Base-by-base conservation (phyloP, 92 coral and sea anemone species). In the Isaurus tuberculatus region DNA sequence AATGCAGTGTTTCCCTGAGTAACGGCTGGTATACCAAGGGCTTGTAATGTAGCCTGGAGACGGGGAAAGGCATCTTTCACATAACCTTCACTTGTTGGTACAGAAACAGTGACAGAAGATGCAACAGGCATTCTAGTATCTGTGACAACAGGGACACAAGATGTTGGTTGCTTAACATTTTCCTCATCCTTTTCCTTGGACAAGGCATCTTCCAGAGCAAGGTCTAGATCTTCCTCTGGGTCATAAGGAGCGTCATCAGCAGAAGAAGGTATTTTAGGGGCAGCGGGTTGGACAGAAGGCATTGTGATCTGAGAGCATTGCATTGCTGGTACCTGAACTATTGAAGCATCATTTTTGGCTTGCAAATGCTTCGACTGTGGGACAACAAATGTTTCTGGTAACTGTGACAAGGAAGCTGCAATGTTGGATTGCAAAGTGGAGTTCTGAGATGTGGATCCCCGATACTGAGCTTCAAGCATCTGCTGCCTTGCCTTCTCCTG, bases 151-250 rank as follows among this genome's bases (percentile, higher is more conserved):
- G 82, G 49, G 23, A 11, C 46, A 40, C 11, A 11, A 14, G 82
- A 23, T 3, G 55, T 23, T 13, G 69, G 28, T 28, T 57, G 70
- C 19, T 77, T 34, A 25, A 16, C 34, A 29, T 36, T 58, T 57
- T 43, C 25, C 53, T 77, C 27, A 58, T 25, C 36, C 20, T 58
- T 77, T 60, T 77, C 70, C 34, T 27, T 77, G 20, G 70, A 26
- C 82, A 34, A 57, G 0, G 82, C 78, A 58, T 81, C 86, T 27
- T 90, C 90, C 31, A 94, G 67, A 40, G 92, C 92, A 26, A 96
- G 85, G 86, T 90, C 94, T 42, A 92, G 85, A 49, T 84, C 97
- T 67, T 96, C 99, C 65, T 96, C 99, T 40, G 99, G 99, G 42
- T 96, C 99, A 81, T 96, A 96, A 42, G 99, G 99, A 2, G 94